These are phyloP conservation scores for Phoronis australis DNA, from an alignment of 2,888 invertebrate genomes.

Conservation along the genomic window DNA sequence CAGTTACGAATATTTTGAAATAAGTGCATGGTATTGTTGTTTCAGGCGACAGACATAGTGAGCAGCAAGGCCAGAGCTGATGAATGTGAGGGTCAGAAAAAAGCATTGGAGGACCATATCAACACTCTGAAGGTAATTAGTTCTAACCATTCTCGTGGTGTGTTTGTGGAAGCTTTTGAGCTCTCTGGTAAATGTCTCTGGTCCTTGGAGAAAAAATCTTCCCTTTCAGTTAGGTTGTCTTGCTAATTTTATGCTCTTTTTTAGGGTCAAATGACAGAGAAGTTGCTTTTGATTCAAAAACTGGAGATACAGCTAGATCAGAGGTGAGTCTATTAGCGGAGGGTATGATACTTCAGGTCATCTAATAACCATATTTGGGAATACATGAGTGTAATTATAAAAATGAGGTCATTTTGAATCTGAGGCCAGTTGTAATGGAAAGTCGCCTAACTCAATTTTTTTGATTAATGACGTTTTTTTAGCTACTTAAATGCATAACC, in stretches of 20 bases:
- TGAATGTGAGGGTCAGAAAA: conserved; percentile 51
- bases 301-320: conserved; percentile 55
- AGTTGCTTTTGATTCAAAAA: conserved; percentile 26
- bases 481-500: no score
- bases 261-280: conserved; percentile 48
- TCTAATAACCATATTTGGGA: background rate
- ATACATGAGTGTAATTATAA: no score
- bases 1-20: no score
- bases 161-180: background rate
- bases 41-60: conserved; percentile 45
- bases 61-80: conserved; percentile 50
- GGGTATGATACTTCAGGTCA: conserved; percentile 53
- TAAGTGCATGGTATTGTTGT: background rate
- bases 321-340: conserved; percentile 41
- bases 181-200: background rate
- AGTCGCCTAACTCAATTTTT: no score
- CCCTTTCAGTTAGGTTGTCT: background rate
- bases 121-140: conserved; percentile 40
- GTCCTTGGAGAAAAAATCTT: no score
- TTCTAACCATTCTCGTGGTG: background rate
- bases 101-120: conserved; percentile 48
- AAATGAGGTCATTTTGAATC: no score
- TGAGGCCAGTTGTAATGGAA: no score
- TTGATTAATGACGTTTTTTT: no score
- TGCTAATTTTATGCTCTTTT: conserved; percentile 9